Evolutionary conservation across 2,888 invertebrate species (phyloP), one percentile per base, ranked within the genome.

Genomic region (Holacanthella duospinosa): DNA sequence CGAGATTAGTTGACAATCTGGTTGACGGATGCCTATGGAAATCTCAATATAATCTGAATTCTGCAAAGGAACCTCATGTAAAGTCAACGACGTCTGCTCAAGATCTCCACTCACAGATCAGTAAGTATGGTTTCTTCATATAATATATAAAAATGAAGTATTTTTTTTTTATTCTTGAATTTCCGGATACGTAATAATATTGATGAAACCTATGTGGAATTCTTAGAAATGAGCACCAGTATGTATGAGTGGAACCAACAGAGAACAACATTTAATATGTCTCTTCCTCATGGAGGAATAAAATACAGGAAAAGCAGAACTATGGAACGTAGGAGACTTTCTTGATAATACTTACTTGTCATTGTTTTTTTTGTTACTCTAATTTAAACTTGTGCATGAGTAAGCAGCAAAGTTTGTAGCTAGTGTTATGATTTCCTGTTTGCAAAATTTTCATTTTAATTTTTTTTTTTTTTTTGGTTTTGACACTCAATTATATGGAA

Each of bases 241-340:
- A 68, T 68, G 68, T 70, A 70, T 66, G 66, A 68, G 55, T 72
- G 72, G 71, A 71, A 70, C 66, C 72, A 72, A 64, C 68, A 69
- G 57, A 62, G 67, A 62, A 68, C 69, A 36, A 70, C 69, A 44
- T 59, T 67, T 64, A 69, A 71, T 67, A 68, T 66, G 63, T 4
- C 6, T 67, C 68, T 43, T 64, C 29, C 56, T 56, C 29, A n/a
- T 56, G 48, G 48, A 21, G 36, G 36, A 36, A 36, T 9, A 9
- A 9, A 21, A 21, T n/a, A 48, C 48, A 48, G 48, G 48, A 48
- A 48, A 48, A 48, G 48, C 48, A 48, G 48, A 48, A 48, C 48
- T 4, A 48, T 48, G 48, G 48, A 48, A 48, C 48, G 48, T 48
- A 48, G 48, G 48, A 16, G 36, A 36, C 6, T 36, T 36, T 36